Evolutionary conservation across 1,140 invertebrate genomes (phyloP).

Genomic region (Chironomus tepperi): DNA sequence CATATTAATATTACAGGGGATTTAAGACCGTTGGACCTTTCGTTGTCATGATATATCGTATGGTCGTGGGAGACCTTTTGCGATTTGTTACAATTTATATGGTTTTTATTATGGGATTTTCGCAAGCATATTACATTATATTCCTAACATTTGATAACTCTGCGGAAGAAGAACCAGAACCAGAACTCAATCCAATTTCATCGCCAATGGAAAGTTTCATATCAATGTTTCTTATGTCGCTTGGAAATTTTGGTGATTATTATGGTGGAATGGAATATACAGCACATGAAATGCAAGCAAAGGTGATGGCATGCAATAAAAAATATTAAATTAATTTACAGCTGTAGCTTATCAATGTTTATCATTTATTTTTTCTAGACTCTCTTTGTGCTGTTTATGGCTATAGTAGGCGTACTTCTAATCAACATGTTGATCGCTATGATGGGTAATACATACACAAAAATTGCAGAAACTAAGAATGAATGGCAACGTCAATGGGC

Average conservation of each 20-base stretch:
- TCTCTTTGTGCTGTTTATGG: slow-evolving; percentile 92
- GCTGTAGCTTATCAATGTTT: background rate
- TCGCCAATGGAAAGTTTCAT: slow-evolving; percentile 88
- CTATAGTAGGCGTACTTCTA: slow-evolving; percentile 86
- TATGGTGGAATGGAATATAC: slow-evolving; percentile 83
- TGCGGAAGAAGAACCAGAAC: slow-evolving; percentile 62
- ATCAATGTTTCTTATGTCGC: slow-evolving; percentile 96
- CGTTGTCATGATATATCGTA: slow-evolving; percentile 98
- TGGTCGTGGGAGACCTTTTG: slow-evolving; percentile 92
- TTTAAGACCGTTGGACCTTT: slow-evolving; percentile 97
- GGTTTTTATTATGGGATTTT: slow-evolving; percentile 96
- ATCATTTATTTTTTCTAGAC: slow-evolving; percentile 48
- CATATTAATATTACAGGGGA: slow-evolving; percentile 58
- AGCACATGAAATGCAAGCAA: slow-evolving; percentile 78
- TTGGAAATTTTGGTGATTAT: slow-evolving; percentile 92
- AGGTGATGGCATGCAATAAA: slow-evolving; percentile 49
- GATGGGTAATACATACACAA: slow-evolving; percentile 99
- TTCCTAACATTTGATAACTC: slow-evolving; percentile 80
- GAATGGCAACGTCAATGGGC: slow-evolving; percentile 99
- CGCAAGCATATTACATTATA: slow-evolving; percentile 92
- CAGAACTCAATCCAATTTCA: slow-evolving; percentile 72
- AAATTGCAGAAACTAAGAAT: slow-evolving; percentile 92
- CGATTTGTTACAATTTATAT: slow-evolving; percentile 93
- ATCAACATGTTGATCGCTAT: slow-evolving; percentile 99
- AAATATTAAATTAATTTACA: background rate